These are phyloP conservation scores for Dendrolimus pini DNA, from an alignment of 2,888 invertebrate genomes.

Conservation along the genomic window DNA sequence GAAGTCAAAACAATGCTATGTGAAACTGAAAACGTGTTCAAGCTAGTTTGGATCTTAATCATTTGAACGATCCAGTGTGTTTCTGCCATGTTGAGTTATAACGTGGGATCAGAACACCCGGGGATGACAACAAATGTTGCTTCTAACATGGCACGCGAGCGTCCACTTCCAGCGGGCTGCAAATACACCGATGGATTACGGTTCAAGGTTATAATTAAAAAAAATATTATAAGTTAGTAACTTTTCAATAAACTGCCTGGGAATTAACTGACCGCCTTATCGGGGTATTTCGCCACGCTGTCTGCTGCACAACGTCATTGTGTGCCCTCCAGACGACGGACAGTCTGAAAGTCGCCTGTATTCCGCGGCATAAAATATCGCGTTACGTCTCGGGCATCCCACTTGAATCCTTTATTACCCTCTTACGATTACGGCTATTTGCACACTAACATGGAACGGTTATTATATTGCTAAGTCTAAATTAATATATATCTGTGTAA, in stretches of 20 bases:
- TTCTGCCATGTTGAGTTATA: no score
- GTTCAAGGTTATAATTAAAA: no score
- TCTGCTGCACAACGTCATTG: slow-evolving; percentile 19
- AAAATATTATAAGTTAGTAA: neutral
- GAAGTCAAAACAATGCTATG: no score
- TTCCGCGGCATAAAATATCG: slow-evolving; percentile 1
- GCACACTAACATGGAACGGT: slow-evolving; percentile 6
- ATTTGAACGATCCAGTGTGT: no score
- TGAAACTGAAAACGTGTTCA: no score
- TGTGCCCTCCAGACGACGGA: slow-evolving; percentile 21
- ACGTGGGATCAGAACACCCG: no score
- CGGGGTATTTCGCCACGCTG: neutral
- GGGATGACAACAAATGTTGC: neutral
- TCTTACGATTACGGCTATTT: slow-evolving; percentile 17
- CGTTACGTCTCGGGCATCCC: slow-evolving; percentile 16
- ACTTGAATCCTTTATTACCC: slow-evolving; percentile 15
- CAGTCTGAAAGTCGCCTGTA: slow-evolving; percentile 9
- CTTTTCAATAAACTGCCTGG: neutral
- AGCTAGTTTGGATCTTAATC: no score
- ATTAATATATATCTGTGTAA: no score
- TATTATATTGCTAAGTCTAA: neutral
- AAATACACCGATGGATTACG: no score
- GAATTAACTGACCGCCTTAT: neutral
- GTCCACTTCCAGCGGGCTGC: neutral
- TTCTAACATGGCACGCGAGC: neutral